These are phyloP conservation scores for Chelmon rostratus DNA, from an alignment of 2,797 vertebrate species.

Conservation along the genomic window DNA sequence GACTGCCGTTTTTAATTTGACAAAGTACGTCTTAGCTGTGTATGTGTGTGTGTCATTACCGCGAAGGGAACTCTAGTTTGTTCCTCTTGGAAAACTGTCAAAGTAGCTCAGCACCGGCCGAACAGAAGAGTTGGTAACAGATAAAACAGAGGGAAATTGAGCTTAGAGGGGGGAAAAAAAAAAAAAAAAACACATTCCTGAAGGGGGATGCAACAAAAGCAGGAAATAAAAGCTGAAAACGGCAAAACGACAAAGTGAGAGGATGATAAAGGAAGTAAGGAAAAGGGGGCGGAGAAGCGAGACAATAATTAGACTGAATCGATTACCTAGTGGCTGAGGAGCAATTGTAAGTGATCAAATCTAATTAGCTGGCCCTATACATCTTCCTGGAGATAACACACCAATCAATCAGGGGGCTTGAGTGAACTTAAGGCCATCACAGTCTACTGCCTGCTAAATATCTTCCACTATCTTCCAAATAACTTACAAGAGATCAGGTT, in stretches of 20 bases:
- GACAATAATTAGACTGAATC: conserved; percentile 77
- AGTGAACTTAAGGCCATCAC: conserved; percentile 80
- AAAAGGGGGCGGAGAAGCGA: conserved; percentile 58
- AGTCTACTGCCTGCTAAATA: conserved; percentile 72
- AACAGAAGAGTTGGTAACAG: conserved; percentile 35
- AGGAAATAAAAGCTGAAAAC: conserved; percentile 11
- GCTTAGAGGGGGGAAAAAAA: conserved; percentile 25
- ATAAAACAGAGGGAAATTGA: conserved; percentile 41
- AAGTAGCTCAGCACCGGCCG: conserved; percentile 45
- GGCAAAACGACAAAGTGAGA: conserved; percentile 28
- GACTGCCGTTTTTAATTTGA: conserved; percentile 37
- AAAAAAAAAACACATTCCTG: neutral
- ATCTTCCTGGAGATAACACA: conserved; percentile 81
- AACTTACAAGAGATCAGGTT: conserved; percentile 54
- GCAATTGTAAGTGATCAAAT: conserved; percentile 84
- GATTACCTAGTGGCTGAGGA: conserved; percentile 77
- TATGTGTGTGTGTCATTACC: conserved; percentile 19
- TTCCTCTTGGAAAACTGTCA: conserved; percentile 59
- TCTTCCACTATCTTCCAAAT: conserved; percentile 68
- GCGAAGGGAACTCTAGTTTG: conserved; percentile 37
- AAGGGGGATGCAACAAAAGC: neutral
- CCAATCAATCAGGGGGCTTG: conserved; percentile 78
- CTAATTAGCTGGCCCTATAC: conserved; percentile 80
- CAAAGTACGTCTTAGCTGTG: conserved; percentile 35
- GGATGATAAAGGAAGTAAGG: conserved; percentile 42